Evolutionary conservation across 2,888 invertebrate species (phyloP).

Genomic region (Craniophora ligustri): DNA sequence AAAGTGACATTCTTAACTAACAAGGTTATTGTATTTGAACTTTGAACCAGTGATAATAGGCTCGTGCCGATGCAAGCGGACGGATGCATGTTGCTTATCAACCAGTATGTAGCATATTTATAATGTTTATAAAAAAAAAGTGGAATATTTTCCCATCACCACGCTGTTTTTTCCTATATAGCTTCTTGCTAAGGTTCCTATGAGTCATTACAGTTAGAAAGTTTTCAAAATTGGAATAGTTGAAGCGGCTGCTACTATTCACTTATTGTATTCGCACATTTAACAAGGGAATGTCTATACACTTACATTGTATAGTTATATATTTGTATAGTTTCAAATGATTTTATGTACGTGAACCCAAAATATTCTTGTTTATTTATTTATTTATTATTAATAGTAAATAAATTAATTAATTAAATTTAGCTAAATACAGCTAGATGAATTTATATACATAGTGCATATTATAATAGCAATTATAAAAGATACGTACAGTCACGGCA

Average conservation of each 20-base stretch:
- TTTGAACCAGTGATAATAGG: slow-evolving; percentile 81
- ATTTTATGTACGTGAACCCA: too few species aligned
- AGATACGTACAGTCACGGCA: too few species aligned
- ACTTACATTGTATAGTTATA: too few species aligned
- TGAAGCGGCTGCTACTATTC: background rate
- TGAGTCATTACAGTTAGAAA: background rate
- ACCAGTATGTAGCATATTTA: slow-evolving; percentile 16
- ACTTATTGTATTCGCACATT: background rate
- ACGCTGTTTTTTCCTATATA: background rate
- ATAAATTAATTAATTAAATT: too few species aligned
- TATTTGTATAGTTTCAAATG: too few species aligned
- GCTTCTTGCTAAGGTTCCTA: background rate
- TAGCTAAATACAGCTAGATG: too few species aligned
- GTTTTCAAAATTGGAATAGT: background rate
- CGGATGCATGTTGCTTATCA: slow-evolving; percentile 76
- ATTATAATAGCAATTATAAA: too few species aligned
- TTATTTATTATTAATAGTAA: too few species aligned
- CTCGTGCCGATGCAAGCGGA: slow-evolving; percentile 64
- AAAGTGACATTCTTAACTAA: slow-evolving; percentile 58
- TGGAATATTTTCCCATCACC: background rate
- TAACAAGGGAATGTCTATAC: background rate
- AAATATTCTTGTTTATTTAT: too few species aligned
- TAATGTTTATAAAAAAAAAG: slow-evolving; percentile 8
- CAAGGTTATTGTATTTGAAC: slow-evolving; percentile 73
- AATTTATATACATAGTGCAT: too few species aligned